These are phyloP conservation scores for Coryphaenoides rupestris DNA, from an alignment of 2,113 vertebrate species.

Conservation along the genomic window DNA sequence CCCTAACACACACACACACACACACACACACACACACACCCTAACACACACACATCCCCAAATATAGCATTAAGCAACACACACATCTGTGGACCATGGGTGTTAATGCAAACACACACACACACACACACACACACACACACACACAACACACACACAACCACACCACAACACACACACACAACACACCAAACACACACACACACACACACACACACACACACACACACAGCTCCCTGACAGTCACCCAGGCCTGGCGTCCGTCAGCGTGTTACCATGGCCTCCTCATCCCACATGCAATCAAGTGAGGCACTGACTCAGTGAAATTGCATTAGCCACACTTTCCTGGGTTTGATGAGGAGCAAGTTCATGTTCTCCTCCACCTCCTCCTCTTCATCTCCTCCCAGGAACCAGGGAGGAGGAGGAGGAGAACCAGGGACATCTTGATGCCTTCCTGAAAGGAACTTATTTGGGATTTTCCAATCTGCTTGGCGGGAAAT, in stretches of 20 bases:
- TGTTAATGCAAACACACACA: constrained; percentile 4
- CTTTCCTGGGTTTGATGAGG: constrained; percentile 77
- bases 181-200: background rate
- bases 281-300: constrained; percentile 66
- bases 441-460: constrained; percentile 59
- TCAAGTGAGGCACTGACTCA: constrained; percentile 79
- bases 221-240: constrained; percentile 25
- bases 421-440: constrained; percentile 37
- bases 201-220: constrained; percentile 22
- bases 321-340: constrained; percentile 84
- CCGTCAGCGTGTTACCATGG: constrained; percentile 43
- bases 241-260: constrained; percentile 24
- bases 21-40: constrained; percentile 17
- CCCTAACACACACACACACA: constrained; percentile 5
- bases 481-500: too few species aligned
- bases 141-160: constrained; percentile 1
- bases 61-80: background rate
- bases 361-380: constrained; percentile 72
- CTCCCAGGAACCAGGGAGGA: constrained; percentile 50
- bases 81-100: constrained; percentile 5
- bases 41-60: too few species aligned
- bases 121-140: background rate
- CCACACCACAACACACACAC: background rate
- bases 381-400: constrained; percentile 60
- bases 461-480: too few species aligned